Evolutionary conservation across 1,140 invertebrate species (phyloP).

Genomic region (Drosophila nikananu): DNA sequence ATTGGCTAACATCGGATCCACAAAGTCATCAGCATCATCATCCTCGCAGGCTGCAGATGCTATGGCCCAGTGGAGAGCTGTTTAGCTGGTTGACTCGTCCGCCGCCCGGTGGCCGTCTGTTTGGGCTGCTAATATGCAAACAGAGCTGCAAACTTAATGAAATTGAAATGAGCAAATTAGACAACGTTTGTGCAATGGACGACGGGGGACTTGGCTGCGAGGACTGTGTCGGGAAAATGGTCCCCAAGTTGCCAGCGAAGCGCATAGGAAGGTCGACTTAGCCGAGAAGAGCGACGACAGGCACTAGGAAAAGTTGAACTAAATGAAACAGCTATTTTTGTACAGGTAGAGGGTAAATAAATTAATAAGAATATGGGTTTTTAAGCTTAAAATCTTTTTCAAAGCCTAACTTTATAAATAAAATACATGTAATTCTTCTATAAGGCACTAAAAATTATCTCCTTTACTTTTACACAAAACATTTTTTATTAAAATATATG

Average conservation of each 20-base stretch:
- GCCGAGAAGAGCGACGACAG: not conserved
- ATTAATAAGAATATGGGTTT: not conserved
- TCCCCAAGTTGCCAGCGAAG: constrained; percentile 13
- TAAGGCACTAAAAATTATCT: too few relatives aligned
- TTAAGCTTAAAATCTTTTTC: not conserved
- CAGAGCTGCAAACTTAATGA: constrained; percentile 79
- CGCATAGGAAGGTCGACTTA: constrained; percentile 1
- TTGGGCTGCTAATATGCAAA: constrained; percentile 81
- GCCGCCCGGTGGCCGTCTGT: constrained; percentile 52
- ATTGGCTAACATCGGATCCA: constrained; percentile 55
- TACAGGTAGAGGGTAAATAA: too few relatives aligned
- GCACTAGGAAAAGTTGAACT: not conserved
- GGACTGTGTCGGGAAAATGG: constrained; percentile 6
- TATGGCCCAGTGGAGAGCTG: constrained; percentile 66
- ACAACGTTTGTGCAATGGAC: constrained; percentile 59
- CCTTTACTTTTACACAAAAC: too few relatives aligned
- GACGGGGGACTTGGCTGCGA: constrained; percentile 15
- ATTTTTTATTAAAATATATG: too few relatives aligned
- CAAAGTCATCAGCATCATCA: constrained; percentile 52
- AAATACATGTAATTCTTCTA: too few relatives aligned
- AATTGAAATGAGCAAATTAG: constrained; percentile 83
- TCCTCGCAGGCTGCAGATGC: constrained; percentile 32
- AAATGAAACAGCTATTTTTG: not conserved
- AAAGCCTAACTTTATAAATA: too few relatives aligned
- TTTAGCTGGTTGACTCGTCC: constrained; percentile 64